Evolutionary conservation across 2,113 vertebrate genomes (phyloP).

Genomic region (Jacana jacana): DNA sequence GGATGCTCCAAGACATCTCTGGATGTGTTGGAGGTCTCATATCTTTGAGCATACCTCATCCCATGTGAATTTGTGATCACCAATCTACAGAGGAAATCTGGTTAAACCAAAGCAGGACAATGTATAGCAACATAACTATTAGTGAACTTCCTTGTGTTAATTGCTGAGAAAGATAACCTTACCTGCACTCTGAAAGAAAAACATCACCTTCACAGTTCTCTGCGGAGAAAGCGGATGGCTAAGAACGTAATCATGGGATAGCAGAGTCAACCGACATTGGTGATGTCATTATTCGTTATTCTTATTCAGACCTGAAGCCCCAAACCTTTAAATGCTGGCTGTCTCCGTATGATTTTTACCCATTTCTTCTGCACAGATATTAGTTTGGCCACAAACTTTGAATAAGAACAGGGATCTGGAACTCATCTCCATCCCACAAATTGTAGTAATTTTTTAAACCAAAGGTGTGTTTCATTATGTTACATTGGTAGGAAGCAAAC

Average conservation of each 20-base stretch:
- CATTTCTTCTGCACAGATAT: background rate
- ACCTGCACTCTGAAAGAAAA: background rate
- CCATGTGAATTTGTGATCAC: background rate
- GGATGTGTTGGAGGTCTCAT: accelerated
- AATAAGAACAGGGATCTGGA: background rate
- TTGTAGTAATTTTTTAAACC: background rate
- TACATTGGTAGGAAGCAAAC: background rate
- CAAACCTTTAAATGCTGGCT: background rate
- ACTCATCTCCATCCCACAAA: background rate
- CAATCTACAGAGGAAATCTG: background rate
- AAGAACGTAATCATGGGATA: background rate
- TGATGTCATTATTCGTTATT: background rate
- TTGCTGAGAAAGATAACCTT: background rate
- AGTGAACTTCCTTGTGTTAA: background rate
- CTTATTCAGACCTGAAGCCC: background rate
- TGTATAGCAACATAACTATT: background rate
- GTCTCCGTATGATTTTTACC: background rate
- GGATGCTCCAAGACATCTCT: background rate
- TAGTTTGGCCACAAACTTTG: background rate
- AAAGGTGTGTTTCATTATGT: background rate
- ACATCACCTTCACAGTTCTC: background rate
- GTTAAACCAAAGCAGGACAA: background rate
- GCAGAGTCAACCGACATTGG: background rate
- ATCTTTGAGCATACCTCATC: background rate
- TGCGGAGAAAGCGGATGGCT: background rate